These are phyloP conservation scores for Cloeon dipterum DNA, from an alignment of 2,888 invertebrate species.

Conservation along the genomic window DNA sequence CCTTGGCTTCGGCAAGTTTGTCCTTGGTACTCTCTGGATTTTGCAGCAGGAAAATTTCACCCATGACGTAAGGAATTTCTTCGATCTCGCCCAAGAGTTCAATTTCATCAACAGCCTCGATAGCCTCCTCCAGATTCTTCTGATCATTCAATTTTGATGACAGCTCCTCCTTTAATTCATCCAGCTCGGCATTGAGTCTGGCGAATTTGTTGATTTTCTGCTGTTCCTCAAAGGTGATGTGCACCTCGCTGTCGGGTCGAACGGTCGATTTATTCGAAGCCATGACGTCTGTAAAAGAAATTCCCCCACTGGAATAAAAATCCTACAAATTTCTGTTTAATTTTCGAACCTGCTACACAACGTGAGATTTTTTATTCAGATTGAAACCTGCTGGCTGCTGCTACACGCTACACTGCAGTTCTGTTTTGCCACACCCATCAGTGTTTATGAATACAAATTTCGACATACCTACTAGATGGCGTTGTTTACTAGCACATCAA, in stretches of 20 bases:
- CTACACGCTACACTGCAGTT: too few relatives aligned
- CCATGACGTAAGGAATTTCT: conserved; percentile 61
- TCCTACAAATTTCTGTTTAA: too few relatives aligned
- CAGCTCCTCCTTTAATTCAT: conserved; percentile 14
- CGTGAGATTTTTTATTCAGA: too few relatives aligned
- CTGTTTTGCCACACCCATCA: too few relatives aligned
- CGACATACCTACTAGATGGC: too few relatives aligned
- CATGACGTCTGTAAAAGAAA: too few relatives aligned
- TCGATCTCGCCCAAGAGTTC: conserved; percentile 48
- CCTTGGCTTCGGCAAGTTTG: conserved; percentile 53
- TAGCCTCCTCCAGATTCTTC: conserved; percentile 81
- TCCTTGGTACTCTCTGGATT: conserved; percentile 50
- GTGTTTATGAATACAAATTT: too few relatives aligned
- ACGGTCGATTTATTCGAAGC: too few relatives aligned
- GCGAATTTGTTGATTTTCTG: conserved; percentile 70
- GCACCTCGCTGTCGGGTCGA: conserved; percentile 80
- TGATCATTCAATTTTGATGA: conserved; percentile 41
- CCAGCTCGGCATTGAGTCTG: conserved; percentile 10
- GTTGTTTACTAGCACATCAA: too few relatives aligned
- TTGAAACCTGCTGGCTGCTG: too few relatives aligned
- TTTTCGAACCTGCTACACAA: too few relatives aligned
- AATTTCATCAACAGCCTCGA: conserved; percentile 45
- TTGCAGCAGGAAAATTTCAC: conserved; percentile 73
- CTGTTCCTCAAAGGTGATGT: conserved; percentile 91
- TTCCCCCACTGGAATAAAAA: too few relatives aligned